phyloP scores from a whole-genome alignment of 2,797 vertebrate species.

The Borostomias antarcticus region DNA sequence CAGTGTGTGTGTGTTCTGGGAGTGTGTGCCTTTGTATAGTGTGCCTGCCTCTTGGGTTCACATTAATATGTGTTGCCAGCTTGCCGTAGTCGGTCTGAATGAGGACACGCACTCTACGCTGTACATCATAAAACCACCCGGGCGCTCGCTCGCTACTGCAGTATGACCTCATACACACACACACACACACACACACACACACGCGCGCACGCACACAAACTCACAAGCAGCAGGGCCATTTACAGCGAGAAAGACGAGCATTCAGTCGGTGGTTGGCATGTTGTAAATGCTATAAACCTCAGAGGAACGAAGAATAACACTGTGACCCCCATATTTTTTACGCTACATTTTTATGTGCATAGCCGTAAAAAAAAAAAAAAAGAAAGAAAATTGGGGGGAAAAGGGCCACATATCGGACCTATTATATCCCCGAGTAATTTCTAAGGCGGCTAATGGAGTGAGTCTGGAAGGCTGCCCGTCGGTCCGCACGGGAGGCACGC shows the following conservation, averaged over 20 bases:
- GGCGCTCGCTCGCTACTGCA: not conserved
- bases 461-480: not conserved
- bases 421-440: not conserved
- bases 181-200: slow-evolving; percentile 8
- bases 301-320: not conserved
- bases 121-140: not conserved
- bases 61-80: not conserved
- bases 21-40: not conserved
- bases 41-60: too few relatives aligned
- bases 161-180: not conserved
- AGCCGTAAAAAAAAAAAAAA: too few relatives aligned
- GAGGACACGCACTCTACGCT: too few relatives aligned
- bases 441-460: not conserved
- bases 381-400: too few relatives aligned
- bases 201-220: slow-evolving; percentile 8
- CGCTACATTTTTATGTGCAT: not conserved
- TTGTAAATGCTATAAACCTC: not conserved
- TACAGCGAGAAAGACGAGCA: not conserved
- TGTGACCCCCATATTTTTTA: not conserved
- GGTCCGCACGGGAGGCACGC: not conserved
- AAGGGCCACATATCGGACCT: slow-evolving; percentile 5
- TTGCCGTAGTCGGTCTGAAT: not conserved
- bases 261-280: not conserved
- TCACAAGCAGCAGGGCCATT: not conserved
- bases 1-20: not conserved